phyloP scores from a whole-genome alignment of 2,113 vertebrate genomes.

The Brienomyrus brachyistius region DNA sequence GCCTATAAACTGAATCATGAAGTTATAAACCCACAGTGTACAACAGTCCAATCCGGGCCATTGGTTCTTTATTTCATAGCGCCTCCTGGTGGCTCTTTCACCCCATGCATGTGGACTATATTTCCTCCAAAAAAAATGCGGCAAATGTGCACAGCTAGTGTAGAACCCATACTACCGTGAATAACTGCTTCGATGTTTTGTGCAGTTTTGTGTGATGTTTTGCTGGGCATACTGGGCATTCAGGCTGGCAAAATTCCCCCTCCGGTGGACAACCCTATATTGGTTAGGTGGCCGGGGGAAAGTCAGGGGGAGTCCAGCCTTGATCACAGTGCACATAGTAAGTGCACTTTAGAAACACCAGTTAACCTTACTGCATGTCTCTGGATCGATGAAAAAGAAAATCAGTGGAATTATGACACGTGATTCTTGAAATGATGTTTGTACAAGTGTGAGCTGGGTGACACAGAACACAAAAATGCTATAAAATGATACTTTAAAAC shows the following conservation, averaged over 20 bases:
- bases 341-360: neutral
- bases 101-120: neutral
- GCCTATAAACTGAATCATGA: constrained; percentile 14
- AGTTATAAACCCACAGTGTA: neutral
- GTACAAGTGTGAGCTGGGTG: too few species aligned
- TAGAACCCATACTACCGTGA: neutral
- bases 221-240: neutral
- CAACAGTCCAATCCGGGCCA: neutral
- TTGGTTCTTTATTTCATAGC: neutral
- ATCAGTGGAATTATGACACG: neutral
- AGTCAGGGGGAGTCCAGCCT: neutral
- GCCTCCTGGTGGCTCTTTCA: neutral
- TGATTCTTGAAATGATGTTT: too few species aligned
- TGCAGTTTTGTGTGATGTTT: neutral
- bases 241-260: neutral
- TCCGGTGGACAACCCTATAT: neutral
- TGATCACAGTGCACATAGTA: neutral
- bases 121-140: neutral
- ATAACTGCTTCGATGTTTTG: neutral
- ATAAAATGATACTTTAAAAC: neutral
- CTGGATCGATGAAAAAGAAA: neutral
- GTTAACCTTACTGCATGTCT: neutral
- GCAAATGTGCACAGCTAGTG: neutral
- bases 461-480: neutral
- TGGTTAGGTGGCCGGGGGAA: neutral